Base-by-base conservation (phyloP, 1,140 invertebrate species). In the Drosophila rhopaloa region DNA sequence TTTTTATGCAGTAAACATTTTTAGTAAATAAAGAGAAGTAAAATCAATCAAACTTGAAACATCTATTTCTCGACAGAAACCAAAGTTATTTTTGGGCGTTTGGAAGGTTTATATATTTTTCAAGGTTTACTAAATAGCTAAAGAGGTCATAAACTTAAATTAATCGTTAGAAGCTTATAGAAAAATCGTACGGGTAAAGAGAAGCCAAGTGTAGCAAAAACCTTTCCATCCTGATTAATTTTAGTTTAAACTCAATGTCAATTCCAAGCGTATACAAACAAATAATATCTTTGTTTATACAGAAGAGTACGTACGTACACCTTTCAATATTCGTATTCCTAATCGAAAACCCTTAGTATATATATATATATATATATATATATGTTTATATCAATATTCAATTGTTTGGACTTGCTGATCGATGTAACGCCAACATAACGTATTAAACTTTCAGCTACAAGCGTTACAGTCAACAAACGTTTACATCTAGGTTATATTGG, bases 1-100 rank as follows among this genome's bases (percentile, higher is more conserved):
- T 89, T 88, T 80, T 74, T 88, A 83, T 89, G 76, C 76, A 89
- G 73, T 89, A 68, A 78, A 88, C 55, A 76, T 84, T 89, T 86
- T 71, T 78, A 88, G 80, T 89, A 89, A 89, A 89, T 88, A 88
- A 80, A 88, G 11, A 57, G 38, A 88, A 43, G 62, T 80, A n/a
- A 55, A 81, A 75, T 65, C 6, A 65, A 24, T 38, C 29, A 3
- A 11, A 29, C 14, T 4, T 8, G 10, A 9, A 14, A 10, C 14
- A 4, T 14, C 6, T 50, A 4, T 32, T 50, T 19, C 4, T 19
- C 1, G 11, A 47, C 7, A 9, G 9, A 51, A 51, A 16, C 13
- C 13, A 40, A 32, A 6, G 7, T 32, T 32, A 24, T 40, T 40
- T 40, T 4, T 4, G 38, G 13, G 38, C 10, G 5, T 40, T 40